A percentile compares a stretch with the other conserved stretches of the same genome.
Conservation (phyloP, 2,113 vertebrate genomes). For the Embiotoca jacksoni region DNA sequence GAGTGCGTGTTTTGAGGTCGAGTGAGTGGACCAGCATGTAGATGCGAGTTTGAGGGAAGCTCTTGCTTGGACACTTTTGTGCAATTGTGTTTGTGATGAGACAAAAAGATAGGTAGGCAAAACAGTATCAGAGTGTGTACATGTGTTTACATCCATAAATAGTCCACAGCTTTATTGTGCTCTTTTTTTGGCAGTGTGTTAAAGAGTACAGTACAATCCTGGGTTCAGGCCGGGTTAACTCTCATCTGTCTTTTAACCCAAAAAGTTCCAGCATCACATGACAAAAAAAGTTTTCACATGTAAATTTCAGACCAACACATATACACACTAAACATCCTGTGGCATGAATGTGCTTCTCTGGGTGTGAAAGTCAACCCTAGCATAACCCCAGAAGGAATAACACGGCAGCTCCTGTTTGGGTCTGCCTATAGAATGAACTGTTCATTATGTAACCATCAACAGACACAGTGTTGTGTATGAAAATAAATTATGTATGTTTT, state of each 20-base stretch:
- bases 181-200: not conserved
- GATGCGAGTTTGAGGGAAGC: constrained; percentile 7
- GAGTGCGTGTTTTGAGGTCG: constrained; percentile 11
- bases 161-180: not conserved
- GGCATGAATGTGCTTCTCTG: constrained; percentile 34
- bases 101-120: not conserved
- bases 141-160: constrained; percentile 14
- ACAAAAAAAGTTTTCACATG: constrained; percentile 30
- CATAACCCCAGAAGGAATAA: constrained; percentile 35
- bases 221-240: constrained; percentile 24
- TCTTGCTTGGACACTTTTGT: not conserved
- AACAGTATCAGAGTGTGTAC: not conserved
- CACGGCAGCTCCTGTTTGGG: constrained; percentile 44
- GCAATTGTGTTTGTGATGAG: constrained; percentile 10
- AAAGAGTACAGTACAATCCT: constrained; percentile 3
- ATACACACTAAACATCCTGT: constrained; percentile 44
- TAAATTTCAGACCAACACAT: constrained; percentile 9
- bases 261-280: constrained; percentile 7
- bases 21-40: constrained; percentile 15
- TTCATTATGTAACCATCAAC: constrained; percentile 37
- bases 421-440: constrained; percentile 11
- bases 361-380: constrained; percentile 22
- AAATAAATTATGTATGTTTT: constrained; percentile 1
- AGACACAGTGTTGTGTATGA: constrained; percentile 27
- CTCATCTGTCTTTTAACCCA: not conserved